Percentiles rank a stretch among this genome's conserved stretches.
phyloP scores from a whole-genome alignment of 1,140 invertebrate species.

The Agraylea sexmaculata region DNA sequence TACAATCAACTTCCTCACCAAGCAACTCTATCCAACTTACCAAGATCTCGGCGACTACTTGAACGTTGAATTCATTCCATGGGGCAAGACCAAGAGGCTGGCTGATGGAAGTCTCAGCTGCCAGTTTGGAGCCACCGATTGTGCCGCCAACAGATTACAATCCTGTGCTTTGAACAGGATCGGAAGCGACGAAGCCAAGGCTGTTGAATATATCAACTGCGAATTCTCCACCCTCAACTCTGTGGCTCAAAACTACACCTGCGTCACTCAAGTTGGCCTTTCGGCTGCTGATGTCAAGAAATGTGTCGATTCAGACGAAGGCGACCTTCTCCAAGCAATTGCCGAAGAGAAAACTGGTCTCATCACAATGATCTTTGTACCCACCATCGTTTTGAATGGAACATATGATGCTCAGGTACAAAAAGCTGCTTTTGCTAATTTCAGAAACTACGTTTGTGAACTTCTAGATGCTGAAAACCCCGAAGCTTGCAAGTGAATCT shows the following conservation, averaged over 20 bases:
- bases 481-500: constrained; percentile 8
- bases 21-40: constrained; percentile 22
- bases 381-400: constrained; percentile 11
- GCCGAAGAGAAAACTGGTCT: constrained; percentile 8
- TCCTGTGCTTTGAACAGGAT: constrained; percentile 26
- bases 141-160: constrained; percentile 30
- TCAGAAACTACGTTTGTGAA: constrained; percentile 10
- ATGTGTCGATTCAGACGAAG: constrained; percentile 8
- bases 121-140: constrained; percentile 24
- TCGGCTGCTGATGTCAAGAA: background rate
- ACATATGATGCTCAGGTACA: constrained; percentile 6
- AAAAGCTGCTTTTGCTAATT: constrained; percentile 6
- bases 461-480: constrained; percentile 10
- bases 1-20: constrained; percentile 22
- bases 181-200: constrained; percentile 22
- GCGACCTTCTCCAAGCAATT: constrained; percentile 1
- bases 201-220: constrained; percentile 12
- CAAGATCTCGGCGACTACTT: constrained; percentile 23
- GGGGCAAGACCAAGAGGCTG: constrained; percentile 24
- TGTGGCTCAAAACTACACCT: constrained; percentile 5
- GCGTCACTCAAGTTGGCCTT: constrained; percentile 5
- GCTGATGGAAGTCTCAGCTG: constrained; percentile 21
- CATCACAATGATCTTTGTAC: constrained; percentile 14
- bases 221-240: constrained; percentile 8
- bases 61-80: constrained; percentile 28